Base-by-base conservation (phyloP, 2,888 invertebrate genomes). In the Spialia ferax region DNA sequence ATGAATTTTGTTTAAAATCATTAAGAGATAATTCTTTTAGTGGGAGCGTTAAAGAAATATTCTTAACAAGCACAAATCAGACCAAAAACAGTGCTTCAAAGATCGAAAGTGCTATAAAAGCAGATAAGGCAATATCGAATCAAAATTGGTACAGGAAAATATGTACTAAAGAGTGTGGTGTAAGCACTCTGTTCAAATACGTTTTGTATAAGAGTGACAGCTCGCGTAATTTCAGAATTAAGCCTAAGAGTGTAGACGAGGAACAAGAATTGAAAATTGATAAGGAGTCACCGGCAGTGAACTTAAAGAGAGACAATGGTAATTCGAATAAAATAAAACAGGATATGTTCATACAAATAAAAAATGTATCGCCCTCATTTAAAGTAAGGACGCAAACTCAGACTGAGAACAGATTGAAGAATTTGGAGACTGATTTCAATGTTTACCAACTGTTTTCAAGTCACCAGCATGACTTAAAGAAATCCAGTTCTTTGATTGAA, bases 351-450 rank as follows among this genome's bases (percentile, higher is more conserved):
- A 79, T 81, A 42, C 79, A 82, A 70, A 76, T 81, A 6, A 63
- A 77, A 1, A 57, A 79, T 0, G 35, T 84, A 61, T 71, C 79
- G 0, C 79, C 84, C 10, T 71, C 76, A 0, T 70, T 74, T 50
- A 85, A 84, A 67, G 75, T 81, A 0, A 84, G 87, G 6, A 80
- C 77, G 42, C 78, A 82, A 32, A 84, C 85, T 42, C 87, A 86
- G 60, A 87, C 87, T 0, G 83, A 85, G 0, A 76, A 62, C 73
- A 75, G 22, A 78, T 0, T 20, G 8, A 50, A 22, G 3, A 63
- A 60, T 11, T 2, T 68, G 1, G 77, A 77, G 1, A 79, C 73
- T 8, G 82, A 87, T 55, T 82, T 77, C 10, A 79, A 83, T 18
- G 74, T 88, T 1, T 86, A 83, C 52, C 80, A 81, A 54, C 61